Evolutionary conservation across 2,888 invertebrate genomes (phyloP).

Genomic region (Lottia gigantea): DNA sequence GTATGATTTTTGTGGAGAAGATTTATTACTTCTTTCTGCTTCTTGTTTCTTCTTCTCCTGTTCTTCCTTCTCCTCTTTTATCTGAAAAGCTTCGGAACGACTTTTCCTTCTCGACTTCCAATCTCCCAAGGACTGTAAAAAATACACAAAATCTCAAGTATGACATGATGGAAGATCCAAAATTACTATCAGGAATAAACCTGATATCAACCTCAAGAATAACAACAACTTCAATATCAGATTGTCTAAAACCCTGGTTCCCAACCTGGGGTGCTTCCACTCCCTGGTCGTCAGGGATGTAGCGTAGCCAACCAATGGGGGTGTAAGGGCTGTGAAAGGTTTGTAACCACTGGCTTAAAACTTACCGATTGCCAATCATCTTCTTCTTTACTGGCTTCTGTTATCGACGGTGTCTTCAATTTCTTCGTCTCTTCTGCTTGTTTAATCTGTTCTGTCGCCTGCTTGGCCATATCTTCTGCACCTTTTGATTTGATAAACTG

Average conservation of each 20-base stretch:
- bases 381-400: conserved; percentile 36
- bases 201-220: too few relatives aligned
- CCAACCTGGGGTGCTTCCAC: too few relatives aligned
- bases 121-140: conserved; percentile 49
- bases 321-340: too few relatives aligned
- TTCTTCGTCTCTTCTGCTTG: conserved; percentile 52
- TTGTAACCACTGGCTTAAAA: too few relatives aligned
- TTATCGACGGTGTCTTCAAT: conserved; percentile 28
- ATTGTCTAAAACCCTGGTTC: too few relatives aligned
- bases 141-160: too few relatives aligned
- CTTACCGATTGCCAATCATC: conserved; percentile 61
- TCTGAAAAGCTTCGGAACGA: conserved; percentile 76
- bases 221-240: too few relatives aligned
- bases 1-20: conserved; percentile 89
- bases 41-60: conserved; percentile 75
- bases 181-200: too few relatives aligned
- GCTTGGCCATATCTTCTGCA: conserved; percentile 51
- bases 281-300: too few relatives aligned
- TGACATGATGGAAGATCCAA: too few relatives aligned
- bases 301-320: too few relatives aligned
- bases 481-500: conserved; percentile 61
- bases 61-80: conserved; percentile 45
- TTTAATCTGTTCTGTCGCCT: conserved; percentile 59
- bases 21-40: conserved; percentile 75
- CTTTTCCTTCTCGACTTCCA: conserved; percentile 90